These are phyloP conservation scores for Sebastes iracundus DNA, from an alignment of 2,797 vertebrate species.

Conservation along the genomic window DNA sequence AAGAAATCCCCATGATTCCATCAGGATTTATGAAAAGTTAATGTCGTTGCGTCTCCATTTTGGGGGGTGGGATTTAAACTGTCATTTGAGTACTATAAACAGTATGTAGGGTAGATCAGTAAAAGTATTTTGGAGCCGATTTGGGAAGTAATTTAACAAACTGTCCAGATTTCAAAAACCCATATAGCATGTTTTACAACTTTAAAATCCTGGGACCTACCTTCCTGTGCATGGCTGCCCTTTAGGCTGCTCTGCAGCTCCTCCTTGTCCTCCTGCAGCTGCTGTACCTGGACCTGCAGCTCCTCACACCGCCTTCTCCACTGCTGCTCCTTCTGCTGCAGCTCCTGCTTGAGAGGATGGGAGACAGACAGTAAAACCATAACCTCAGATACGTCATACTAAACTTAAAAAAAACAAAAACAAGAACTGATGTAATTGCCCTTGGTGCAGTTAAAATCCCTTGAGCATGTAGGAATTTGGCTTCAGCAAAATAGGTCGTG, in stretches of 20 bases:
- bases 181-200: not conserved
- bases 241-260: slow-evolving; percentile 83
- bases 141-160: not conserved
- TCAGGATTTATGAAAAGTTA: not conserved
- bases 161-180: not conserved
- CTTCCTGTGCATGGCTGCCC: slow-evolving; percentile 86
- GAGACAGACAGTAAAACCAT: not conserved
- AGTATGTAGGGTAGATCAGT: not conserved
- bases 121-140: not conserved
- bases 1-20: not conserved
- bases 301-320: slow-evolving; percentile 80
- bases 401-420: not conserved
- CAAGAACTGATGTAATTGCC: not conserved
- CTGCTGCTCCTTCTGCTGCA: slow-evolving; percentile 83
- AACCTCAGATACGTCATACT: not conserved
- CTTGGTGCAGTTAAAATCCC: not conserved
- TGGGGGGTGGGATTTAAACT: not conserved
- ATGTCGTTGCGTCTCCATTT: not conserved
- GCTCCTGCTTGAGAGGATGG: slow-evolving; percentile 73
- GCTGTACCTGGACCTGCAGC: slow-evolving; percentile 79
- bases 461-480: not conserved
- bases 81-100: not conserved
- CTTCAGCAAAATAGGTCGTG: not conserved
- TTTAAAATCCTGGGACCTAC: slow-evolving; percentile 62
- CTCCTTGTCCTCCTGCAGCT: slow-evolving; percentile 85